Conservation (phyloP, 2,797 vertebrate species). For the Poecile montanus region DNA sequence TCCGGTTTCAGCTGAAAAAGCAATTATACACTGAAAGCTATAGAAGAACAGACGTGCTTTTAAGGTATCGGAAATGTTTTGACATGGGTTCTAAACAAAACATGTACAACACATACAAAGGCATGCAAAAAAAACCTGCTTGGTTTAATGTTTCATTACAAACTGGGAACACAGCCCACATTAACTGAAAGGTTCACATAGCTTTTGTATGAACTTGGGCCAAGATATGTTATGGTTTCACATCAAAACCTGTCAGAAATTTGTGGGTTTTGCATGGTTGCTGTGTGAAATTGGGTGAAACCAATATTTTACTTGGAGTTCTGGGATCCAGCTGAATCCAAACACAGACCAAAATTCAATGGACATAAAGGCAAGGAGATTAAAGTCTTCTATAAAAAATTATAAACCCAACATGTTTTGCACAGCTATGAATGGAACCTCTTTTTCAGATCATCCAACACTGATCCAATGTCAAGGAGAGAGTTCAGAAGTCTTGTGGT, state of each 20-base stretch:
- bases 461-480: neutral
- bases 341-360: neutral
- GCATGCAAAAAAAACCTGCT: neutral
- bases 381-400: neutral
- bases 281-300: slow-evolving; percentile 29
- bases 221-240: slow-evolving; percentile 9
- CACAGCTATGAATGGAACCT: neutral
- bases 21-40: neutral
- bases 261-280: neutral
- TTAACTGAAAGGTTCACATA: neutral
- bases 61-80: neutral
- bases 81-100: neutral
- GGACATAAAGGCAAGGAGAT: neutral
- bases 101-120: neutral
- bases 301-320: neutral
- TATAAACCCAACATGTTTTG: neutral
- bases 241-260: slow-evolving; percentile 7
- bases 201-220: neutral
- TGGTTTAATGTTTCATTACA: neutral
- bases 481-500: neutral
- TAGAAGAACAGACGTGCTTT: neutral
- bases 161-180: neutral
- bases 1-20: neutral
- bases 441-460: neutral
- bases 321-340: neutral